These are phyloP conservation scores for Sycophila texana DNA, from an alignment of 2,888 invertebrate species.

Conservation along the genomic window DNA sequence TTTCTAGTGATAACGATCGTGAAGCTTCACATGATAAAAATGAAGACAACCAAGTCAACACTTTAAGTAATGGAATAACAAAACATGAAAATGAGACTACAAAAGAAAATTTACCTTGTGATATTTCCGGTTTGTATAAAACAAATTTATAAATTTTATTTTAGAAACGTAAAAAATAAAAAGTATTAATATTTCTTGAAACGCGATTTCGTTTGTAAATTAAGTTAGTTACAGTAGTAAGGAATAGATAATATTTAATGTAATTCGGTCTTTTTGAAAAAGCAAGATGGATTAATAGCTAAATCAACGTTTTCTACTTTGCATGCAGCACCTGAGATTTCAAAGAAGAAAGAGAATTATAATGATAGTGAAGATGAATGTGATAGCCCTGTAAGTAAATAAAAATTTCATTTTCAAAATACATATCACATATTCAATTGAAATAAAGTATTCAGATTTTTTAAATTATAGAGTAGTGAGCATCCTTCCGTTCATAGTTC, in stretches of 20 bases:
- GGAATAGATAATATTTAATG: slow-evolving; percentile 50
- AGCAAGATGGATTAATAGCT: slow-evolving; percentile 59
- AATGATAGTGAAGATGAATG: slow-evolving; percentile 63
- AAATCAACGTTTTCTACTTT: slow-evolving; percentile 65
- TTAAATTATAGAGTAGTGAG: slow-evolving; percentile 62
- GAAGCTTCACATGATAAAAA: slow-evolving; percentile 64
- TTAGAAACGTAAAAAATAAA: neutral
- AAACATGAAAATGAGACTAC: neutral
- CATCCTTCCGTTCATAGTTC: slow-evolving; percentile 57
- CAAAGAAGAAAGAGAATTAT: slow-evolving; percentile 62
- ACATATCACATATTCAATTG: neutral
- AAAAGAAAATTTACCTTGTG: slow-evolving; percentile 29
- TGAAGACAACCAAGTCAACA: slow-evolving; percentile 39
- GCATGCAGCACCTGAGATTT: slow-evolving; percentile 63
- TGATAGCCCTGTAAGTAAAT: slow-evolving; percentile 63
- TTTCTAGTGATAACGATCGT: slow-evolving; percentile 83
- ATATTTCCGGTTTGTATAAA: slow-evolving; percentile 44
- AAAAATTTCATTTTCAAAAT: neutral
- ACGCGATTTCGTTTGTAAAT: slow-evolving; percentile 17
- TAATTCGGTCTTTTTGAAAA: slow-evolving; percentile 61
- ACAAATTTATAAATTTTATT: slow-evolving; percentile 4
- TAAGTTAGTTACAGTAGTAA: slow-evolving; percentile 13
- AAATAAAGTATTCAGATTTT: neutral
- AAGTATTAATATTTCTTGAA: no score
- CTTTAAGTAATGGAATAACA: neutral